A percentile compares a stretch with the other conserved stretches of the same genome.
Evolutionary conservation across 2,113 vertebrate species (phyloP).

Genomic region (Daphoenositta chrysoptera): DNA sequence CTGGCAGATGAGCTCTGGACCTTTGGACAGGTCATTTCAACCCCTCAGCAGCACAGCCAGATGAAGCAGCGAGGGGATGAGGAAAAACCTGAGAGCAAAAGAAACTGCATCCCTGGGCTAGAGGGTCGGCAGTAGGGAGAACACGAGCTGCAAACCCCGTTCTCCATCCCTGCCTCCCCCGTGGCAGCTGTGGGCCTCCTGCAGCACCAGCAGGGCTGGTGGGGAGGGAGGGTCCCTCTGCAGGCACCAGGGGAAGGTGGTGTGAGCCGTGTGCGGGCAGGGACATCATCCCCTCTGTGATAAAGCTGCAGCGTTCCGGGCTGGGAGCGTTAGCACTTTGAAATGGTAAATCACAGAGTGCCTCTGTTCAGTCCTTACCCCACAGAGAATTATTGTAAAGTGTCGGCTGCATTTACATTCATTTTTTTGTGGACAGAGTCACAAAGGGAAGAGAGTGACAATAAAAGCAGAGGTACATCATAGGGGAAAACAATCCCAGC

Average conservation of each 20-base stretch:
- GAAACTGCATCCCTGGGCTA: no score
- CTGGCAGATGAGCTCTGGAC: neutral
- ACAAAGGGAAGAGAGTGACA: neutral
- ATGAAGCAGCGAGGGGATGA: accelerated
- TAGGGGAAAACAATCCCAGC: neutral
- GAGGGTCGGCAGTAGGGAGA: accelerated
- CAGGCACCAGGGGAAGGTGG: neutral
- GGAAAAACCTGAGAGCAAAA: neutral
- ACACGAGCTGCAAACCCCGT: neutral
- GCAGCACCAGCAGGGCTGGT: accelerated
- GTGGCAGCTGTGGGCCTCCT: neutral
- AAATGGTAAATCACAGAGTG: neutral
- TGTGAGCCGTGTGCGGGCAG: neutral
- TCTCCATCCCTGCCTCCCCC: no score
- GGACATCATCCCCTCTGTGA: neutral
- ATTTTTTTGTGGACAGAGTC: neutral
- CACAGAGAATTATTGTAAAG: neutral
- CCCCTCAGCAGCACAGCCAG: neutral
- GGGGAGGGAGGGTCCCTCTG: neutral
- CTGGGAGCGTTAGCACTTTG: constrained; percentile 15
- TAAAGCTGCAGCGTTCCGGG: neutral
- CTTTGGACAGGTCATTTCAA: neutral
- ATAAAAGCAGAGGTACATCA: neutral
- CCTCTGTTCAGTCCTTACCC: neutral
- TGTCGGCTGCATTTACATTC: neutral